phyloP scores from a whole-genome alignment of 1,140 invertebrate genomes.

The Neodiprion lecontei region DNA sequence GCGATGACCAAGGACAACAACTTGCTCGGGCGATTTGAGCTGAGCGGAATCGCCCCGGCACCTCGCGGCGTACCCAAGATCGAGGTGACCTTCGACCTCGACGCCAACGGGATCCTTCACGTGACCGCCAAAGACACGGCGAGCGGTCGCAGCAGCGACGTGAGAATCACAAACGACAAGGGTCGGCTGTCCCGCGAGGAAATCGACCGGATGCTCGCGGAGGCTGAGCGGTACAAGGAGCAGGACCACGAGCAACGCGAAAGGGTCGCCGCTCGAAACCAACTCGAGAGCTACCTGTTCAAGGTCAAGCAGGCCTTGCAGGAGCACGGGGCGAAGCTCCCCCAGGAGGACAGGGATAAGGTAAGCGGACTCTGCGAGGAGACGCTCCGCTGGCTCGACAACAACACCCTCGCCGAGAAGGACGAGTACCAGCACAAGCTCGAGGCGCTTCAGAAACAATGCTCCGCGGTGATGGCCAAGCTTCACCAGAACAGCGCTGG shows the following conservation, averaged over 20 bases:
- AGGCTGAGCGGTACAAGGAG: slow-evolving; percentile 70
- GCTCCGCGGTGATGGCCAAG: slow-evolving; percentile 65
- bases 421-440: slow-evolving; percentile 70
- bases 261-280: slow-evolving; percentile 70
- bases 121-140: slow-evolving; percentile 65
- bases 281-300: slow-evolving; percentile 76
- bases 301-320: slow-evolving; percentile 68
- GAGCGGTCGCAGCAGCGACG: slow-evolving; percentile 61
- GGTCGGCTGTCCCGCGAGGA: slow-evolving; percentile 65
- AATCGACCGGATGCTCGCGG: slow-evolving; percentile 70
- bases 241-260: slow-evolving; percentile 66
- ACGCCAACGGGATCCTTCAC: slow-evolving; percentile 73
- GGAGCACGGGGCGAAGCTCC: slow-evolving; percentile 47
- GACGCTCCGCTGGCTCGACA: slow-evolving; percentile 66
- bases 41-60: slow-evolving; percentile 62
- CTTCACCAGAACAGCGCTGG: slow-evolving; percentile 51
- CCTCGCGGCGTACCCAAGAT: slow-evolving; percentile 70
- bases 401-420: slow-evolving; percentile 68
- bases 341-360: slow-evolving; percentile 47
- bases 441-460: slow-evolving; percentile 62
- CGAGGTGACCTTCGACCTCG: slow-evolving; percentile 72
- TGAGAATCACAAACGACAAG: slow-evolving; percentile 68
- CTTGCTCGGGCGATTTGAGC: slow-evolving; percentile 78
- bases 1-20: slow-evolving; percentile 77
- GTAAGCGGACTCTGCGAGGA: slow-evolving; percentile 57